A percentile compares a stretch with the other conserved stretches of the same genome.
Conservation (phyloP, 2,888 invertebrate genomes). For the Kryphioiulus occultus region DNA sequence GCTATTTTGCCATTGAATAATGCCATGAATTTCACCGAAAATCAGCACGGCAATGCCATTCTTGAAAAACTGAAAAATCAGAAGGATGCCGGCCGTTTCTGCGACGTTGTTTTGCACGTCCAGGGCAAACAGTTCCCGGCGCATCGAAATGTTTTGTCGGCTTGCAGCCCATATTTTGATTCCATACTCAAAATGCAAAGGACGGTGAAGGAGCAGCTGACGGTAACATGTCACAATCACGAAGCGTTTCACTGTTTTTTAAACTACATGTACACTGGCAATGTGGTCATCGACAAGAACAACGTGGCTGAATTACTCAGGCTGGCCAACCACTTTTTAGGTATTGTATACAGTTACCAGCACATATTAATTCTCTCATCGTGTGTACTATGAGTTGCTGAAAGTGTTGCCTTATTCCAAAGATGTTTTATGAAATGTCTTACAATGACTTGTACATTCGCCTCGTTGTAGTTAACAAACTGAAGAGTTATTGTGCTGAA, state of each 20-base stretch:
- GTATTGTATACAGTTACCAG: constrained; percentile 59
- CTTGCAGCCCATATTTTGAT: constrained; percentile 72
- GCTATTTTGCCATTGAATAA: constrained; percentile 54
- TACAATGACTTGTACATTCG: not conserved
- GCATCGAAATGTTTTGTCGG: constrained; percentile 71
- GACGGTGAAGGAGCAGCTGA: constrained; percentile 67
- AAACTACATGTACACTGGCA: constrained; percentile 73
- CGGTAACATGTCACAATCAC: constrained; percentile 68
- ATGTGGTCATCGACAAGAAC: constrained; percentile 68
- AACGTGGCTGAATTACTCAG: constrained; percentile 71
- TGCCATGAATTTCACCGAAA: constrained; percentile 63
- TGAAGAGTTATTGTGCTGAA: constrained; percentile 72
- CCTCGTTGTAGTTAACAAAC: constrained; percentile 58
- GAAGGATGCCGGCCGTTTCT: constrained; percentile 69
- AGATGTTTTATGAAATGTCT: not conserved
- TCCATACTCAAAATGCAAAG: constrained; percentile 67
- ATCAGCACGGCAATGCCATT: constrained; percentile 62
- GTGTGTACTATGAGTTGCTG: too few species aligned
- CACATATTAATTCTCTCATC: too few species aligned
- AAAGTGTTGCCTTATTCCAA: not conserved
- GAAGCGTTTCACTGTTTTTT: constrained; percentile 69
- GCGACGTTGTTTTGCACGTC: constrained; percentile 70
- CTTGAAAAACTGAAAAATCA: constrained; percentile 65
- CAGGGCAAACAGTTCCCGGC: constrained; percentile 69
- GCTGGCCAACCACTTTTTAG: constrained; percentile 71